Evolutionary conservation across 2,888 invertebrate genomes (phyloP).

Genomic region (Nipponacmea schrenckii): DNA sequence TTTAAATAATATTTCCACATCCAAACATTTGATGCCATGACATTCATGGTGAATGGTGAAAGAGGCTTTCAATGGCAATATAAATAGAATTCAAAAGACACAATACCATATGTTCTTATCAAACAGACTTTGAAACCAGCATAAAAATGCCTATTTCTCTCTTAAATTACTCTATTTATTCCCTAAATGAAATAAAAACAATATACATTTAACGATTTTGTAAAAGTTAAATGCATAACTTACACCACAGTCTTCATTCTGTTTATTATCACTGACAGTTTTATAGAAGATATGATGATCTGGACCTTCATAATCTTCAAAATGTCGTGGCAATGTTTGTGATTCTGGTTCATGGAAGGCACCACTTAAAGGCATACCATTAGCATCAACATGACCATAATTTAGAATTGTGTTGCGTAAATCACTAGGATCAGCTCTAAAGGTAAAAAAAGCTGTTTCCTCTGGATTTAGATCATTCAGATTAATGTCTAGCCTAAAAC

Average conservation of each 20-base stretch:
- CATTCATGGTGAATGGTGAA: too few species aligned
- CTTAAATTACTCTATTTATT: too few species aligned
- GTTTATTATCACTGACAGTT: conserved; percentile 50
- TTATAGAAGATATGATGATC: conserved; percentile 65
- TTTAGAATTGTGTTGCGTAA: conserved; percentile 54
- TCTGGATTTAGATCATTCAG: conserved; percentile 50
- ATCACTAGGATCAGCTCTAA: conserved; percentile 49
- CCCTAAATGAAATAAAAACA: too few species aligned
- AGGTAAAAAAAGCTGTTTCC: conserved; percentile 57
- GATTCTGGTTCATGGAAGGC: conserved; percentile 53
- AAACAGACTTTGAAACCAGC: too few species aligned
- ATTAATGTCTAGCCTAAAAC: conserved; percentile 33
- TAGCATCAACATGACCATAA: conserved; percentile 60
- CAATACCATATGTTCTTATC: too few species aligned
- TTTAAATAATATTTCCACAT: too few species aligned
- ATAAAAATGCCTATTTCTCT: too few species aligned
- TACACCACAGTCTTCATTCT: conserved; percentile 41
- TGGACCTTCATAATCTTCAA: conserved; percentile 65
- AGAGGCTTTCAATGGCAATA: too few species aligned
- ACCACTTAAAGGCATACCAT: conserved; percentile 42
- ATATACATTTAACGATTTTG: too few species aligned
- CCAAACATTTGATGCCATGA: too few species aligned
- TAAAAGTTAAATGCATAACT: conserved; percentile 12
- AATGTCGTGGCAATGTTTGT: conserved; percentile 57
- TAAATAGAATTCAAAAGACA: too few species aligned